Evolutionary conservation across 2,888 invertebrate genomes (phyloP).

Genomic region (Clostera curtula): DNA sequence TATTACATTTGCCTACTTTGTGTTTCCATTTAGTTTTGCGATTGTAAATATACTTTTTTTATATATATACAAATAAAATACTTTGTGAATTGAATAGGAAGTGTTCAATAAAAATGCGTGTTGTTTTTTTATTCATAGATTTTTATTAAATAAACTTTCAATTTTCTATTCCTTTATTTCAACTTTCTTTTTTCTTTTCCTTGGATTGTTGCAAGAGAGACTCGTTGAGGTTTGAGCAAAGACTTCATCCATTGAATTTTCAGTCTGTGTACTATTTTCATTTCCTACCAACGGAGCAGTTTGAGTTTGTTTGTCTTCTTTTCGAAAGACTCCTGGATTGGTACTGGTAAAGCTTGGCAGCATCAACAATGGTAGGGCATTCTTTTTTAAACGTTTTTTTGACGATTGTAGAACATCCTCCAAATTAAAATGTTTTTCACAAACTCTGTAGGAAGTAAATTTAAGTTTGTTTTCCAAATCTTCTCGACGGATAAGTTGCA

Average conservation of each 20-base stretch:
- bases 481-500: constrained; percentile 15
- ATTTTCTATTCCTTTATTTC: too few species aligned
- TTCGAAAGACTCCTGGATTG: constrained; percentile 2
- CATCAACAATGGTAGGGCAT: constrained; percentile 15
- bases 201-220: constrained; percentile 12
- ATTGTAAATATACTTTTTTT: too few species aligned
- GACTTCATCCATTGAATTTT: constrained; percentile 9
- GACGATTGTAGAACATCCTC: constrained; percentile 3
- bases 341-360: constrained; percentile 10
- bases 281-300: constrained; percentile 3
- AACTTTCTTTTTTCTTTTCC: constrained; percentile 14
- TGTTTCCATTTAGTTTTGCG: too few species aligned
- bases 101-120: too few species aligned
- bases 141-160: too few species aligned
- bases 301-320: constrained; percentile 10
- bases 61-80: too few species aligned
- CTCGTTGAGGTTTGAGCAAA: constrained; percentile 13
- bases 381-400: constrained; percentile 14
- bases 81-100: too few species aligned
- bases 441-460: constrained; percentile 14
- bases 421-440: constrained; percentile 18
- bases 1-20: too few species aligned
- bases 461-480: constrained; percentile 18
- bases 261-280: constrained; percentile 11
- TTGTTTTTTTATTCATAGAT: too few species aligned